Evolutionary conservation across 92 coral and sea anemone genomes (phyloP), one percentile per base, ranked within the genome.

Genomic region (Paramuricea clavata): DNA sequence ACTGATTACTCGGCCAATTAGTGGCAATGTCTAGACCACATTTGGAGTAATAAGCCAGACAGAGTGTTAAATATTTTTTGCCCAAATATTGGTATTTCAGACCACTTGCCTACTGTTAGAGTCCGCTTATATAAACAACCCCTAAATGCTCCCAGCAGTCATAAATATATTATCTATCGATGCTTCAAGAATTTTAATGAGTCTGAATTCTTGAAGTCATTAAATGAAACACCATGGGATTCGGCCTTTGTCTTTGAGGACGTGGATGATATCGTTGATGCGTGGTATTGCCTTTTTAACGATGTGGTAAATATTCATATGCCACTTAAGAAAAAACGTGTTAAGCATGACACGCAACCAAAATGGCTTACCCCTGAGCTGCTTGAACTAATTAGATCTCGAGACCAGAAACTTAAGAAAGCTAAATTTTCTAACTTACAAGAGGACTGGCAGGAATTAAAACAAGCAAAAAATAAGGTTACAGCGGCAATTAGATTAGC

Each of bases 41-140:
- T 76, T 12, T 76, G 83, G 88, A 85, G 89, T 23, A 85, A 76
- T 33, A 85, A 85, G 39, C 81, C 87, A 12, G 81, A 70, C 34
- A 23, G 83, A 44, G 44, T 54, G 83, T 43, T 30, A 74, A 39
- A 39, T 49, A 85, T 61, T 68, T 71, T 44, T 17, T 60, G 47
- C 5, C 85, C 80, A 28, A 39, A 86, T 26, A 79, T 67, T 78
- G 76, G 57, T 57, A 86, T 78, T 68, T 65, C 64, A 15, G 86
- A 77, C 42, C 82, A 77, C 49, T 68, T 77, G 36, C 82, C 41
- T 34, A 23, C 31, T 35, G 27, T 69, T 44, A 41, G 61, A 36
- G 52, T 82, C 49, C 74, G 61, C 35, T 17, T 25, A 12, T 62
- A 36, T 47, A 47, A 47, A 47, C 9, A 33, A 36, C 34, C 52